A percentile compares a stretch with the other conserved stretches of the same genome.
Conservation (phyloP, 2,797 vertebrate genomes). For the Poecilia gillii region DNA sequence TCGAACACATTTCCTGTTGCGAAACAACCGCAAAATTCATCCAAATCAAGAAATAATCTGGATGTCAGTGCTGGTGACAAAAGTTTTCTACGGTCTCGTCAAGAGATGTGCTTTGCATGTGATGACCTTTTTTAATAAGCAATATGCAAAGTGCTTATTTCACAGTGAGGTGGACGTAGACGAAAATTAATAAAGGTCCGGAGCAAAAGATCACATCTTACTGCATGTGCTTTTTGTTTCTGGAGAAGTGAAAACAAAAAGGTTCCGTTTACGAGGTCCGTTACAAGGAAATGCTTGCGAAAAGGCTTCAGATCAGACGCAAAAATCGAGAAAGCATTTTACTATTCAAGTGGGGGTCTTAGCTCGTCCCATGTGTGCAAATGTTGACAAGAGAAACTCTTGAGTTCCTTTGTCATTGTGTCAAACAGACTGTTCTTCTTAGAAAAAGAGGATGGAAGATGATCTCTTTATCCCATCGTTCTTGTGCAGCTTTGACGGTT, state of each 20-base stretch:
- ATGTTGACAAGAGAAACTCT: conserved; percentile 7
- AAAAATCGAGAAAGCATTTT: background rate
- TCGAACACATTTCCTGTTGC: conserved; percentile 43
- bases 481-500: conserved; percentile 55
- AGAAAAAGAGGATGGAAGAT: conserved; percentile 53
- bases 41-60: conserved; percentile 4
- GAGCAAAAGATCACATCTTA: background rate
- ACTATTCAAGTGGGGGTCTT: background rate
- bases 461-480: conserved; percentile 58
- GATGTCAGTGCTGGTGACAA: conserved; percentile 5
- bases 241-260: background rate
- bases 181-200: conserved; percentile 6
- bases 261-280: background rate
- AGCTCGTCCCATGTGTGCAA: background rate
- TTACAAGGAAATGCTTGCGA: background rate
- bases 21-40: conserved; percentile 4
- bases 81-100: conserved; percentile 9
- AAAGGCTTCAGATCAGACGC: background rate
- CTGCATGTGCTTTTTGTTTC: background rate
- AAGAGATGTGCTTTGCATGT: background rate
- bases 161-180: background rate
- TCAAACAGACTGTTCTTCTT: conserved; percentile 21
- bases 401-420: conserved; percentile 5
- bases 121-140: background rate
- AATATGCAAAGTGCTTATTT: conserved; percentile 16